phyloP scores from a whole-genome alignment of 2,113 vertebrate species.

The Atherinomorus stipes region DNA sequence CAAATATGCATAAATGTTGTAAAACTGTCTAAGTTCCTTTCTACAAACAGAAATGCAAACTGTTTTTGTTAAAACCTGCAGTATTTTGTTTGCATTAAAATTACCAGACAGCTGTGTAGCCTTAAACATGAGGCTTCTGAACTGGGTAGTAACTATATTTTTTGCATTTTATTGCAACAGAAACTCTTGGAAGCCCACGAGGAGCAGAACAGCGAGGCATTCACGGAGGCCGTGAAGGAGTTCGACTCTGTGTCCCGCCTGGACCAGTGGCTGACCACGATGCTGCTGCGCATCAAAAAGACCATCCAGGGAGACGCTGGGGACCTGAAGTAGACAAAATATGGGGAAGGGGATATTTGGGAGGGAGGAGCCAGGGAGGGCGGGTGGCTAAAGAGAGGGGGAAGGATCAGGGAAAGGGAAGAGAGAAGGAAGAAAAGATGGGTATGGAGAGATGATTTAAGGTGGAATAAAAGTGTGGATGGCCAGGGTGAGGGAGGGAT shows the following conservation, averaged over 20 bases:
- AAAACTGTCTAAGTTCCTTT: no score
- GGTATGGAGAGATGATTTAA: not conserved
- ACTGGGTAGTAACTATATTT: no score
- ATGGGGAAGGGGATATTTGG: not conserved
- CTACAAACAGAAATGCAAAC: not conserved
- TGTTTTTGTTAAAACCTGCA: no score
- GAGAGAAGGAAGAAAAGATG: not conserved
- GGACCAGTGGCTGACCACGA: constrained; percentile 97
- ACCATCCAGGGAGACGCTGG: constrained; percentile 93
- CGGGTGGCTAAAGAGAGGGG: not conserved
- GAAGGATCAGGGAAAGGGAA: not conserved
- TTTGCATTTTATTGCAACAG: constrained; percentile 71
- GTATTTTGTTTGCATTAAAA: no score
- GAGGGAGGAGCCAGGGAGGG: not conserved
- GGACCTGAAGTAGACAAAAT: constrained; percentile 88
- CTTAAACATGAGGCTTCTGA: no score
- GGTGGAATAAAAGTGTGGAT: not conserved
- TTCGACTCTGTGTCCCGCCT: constrained; percentile 95
- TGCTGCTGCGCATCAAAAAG: constrained; percentile 98
- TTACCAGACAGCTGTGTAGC: no score
- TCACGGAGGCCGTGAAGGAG: constrained; percentile 97
- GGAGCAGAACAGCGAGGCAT: constrained; percentile 97
- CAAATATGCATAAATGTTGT: not conserved
- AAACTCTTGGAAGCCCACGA: constrained; percentile 98
- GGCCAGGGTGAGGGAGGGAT: not conserved